Conservation (phyloP, 2,797 vertebrate species). For the Thaleichthys pacificus region DNA sequence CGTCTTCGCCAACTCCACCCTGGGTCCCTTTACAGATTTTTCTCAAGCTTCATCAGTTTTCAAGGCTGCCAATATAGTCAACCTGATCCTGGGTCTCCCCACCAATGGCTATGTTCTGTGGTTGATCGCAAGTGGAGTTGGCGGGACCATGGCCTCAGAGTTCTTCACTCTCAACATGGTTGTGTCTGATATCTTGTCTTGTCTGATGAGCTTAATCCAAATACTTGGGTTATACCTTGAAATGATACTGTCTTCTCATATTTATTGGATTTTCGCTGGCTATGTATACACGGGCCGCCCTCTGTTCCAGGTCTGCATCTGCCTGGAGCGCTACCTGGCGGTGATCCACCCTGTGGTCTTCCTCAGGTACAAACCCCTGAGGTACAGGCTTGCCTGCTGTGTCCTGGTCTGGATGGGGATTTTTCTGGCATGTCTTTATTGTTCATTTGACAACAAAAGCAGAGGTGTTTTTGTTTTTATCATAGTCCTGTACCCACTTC, state of each 20-base stretch:
- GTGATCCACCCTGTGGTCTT: constrained; percentile 23
- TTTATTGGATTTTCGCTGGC: too few relatives aligned
- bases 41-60: too few relatives aligned
- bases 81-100: constrained; percentile 1
- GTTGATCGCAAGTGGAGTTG: not conserved
- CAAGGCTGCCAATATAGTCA: not conserved
- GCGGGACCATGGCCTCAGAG: not conserved
- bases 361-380: not conserved
- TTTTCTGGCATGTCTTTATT: not conserved
- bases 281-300: not conserved
- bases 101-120: not conserved
- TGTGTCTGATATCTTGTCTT: not conserved
- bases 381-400: not conserved
- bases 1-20: too few relatives aligned
- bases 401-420: not conserved
- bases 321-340: constrained; percentile 29
- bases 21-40: too few relatives aligned
- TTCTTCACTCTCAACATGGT: constrained; percentile 10
- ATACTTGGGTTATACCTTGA: too few relatives aligned
- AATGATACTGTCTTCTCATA: too few relatives aligned
- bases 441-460: too few relatives aligned
- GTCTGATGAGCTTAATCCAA: too few relatives aligned
- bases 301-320: constrained; percentile 25
- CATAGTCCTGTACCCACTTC: too few relatives aligned
- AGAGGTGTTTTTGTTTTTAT: too few relatives aligned